Evolutionary conservation across 2,113 vertebrate species (phyloP).

Genomic region (Vombatus ursinus): DNA sequence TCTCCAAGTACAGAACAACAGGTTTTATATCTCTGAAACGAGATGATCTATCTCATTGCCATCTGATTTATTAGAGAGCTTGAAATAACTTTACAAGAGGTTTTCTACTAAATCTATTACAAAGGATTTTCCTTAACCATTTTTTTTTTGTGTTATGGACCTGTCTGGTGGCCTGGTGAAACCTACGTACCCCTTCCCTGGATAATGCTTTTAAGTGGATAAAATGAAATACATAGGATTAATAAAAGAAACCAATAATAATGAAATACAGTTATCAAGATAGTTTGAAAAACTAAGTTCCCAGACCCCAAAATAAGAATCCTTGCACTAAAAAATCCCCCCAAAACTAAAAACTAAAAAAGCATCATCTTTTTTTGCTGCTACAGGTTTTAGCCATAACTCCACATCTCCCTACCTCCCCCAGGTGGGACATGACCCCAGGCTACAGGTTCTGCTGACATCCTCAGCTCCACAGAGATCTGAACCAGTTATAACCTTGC

Average conservation of each 20-base stretch:
- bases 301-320: background rate
- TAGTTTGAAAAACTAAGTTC: no score
- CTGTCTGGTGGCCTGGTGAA: no score
- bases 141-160: no score
- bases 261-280: no score
- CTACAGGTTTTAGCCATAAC: background rate
- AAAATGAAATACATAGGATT: no score
- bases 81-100: background rate
- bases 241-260: no score
- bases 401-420: background rate
- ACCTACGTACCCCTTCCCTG: no score
- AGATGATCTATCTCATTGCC: background rate
- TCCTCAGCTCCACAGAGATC: background rate
- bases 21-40: background rate
- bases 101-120: no score
- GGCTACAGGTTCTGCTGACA: background rate
- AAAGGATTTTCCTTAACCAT: no score
- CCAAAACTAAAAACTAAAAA: no score
- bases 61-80: background rate
- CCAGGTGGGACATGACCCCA: background rate
- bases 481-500: background rate
- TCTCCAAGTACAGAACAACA: background rate
- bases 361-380: background rate
- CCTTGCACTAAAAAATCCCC: background rate
- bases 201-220: no score